Conservation (phyloP, 1,140 invertebrate species). For the Euglossa dilemma region DNA sequence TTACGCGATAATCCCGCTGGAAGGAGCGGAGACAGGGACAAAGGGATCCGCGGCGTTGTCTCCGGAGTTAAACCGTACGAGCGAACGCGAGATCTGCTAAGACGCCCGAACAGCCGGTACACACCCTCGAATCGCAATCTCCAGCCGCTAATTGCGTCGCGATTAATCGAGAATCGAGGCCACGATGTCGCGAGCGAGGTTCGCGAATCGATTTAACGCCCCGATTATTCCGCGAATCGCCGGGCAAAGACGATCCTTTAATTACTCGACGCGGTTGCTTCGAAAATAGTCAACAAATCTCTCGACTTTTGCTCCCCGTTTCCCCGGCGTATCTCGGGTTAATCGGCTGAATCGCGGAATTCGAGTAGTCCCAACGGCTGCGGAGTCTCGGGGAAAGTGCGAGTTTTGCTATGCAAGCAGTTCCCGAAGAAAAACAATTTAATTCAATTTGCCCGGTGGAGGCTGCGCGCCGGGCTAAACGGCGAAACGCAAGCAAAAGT, state of each 20-base stretch:
- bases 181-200: too few species aligned
- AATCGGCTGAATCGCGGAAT: background rate
- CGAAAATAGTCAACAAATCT: background rate
- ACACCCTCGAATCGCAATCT: too few species aligned
- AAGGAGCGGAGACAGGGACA: background rate
- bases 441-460: constrained; percentile 6
- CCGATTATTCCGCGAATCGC: too few species aligned
- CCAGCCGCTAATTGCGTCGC: too few species aligned
- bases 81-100: background rate
- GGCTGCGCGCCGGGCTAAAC: too few species aligned
- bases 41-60: constrained; percentile 29
- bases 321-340: background rate
- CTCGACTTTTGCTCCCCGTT: background rate
- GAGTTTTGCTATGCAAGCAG: background rate
- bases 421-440: constrained; percentile 23
- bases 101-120: too few species aligned
- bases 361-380: background rate
- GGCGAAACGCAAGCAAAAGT: background rate
- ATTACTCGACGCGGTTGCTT: background rate
- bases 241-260: too few species aligned
- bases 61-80: background rate
- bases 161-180: too few species aligned
- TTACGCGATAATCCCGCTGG: background rate
- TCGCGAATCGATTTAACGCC: too few species aligned
- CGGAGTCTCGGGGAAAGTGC: background rate